A percentile compares a stretch with the other conserved stretches of the same genome.
These are phyloP conservation scores for Thaleichthys pacificus DNA, from an alignment of 2,797 vertebrate species.

Conservation along the genomic window DNA sequence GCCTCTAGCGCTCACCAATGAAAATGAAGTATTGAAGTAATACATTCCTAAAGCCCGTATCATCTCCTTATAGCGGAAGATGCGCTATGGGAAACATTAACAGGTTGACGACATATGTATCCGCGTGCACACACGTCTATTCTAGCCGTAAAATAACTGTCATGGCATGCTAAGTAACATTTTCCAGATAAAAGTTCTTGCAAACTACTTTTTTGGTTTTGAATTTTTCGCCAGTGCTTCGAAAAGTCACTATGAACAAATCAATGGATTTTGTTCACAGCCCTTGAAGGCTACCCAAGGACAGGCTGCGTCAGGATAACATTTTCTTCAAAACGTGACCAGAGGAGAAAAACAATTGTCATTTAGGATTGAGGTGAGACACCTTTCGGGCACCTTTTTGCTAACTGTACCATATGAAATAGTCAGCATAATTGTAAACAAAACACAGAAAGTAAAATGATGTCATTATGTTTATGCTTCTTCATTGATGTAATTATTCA, in stretches of 20 bases:
- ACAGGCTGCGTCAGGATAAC: not conserved
- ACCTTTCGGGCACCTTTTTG: not conserved
- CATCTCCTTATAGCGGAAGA: not conserved
- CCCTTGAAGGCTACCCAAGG: not conserved
- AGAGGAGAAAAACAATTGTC: too few relatives aligned
- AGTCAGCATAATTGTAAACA: not conserved
- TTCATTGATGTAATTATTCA: too few relatives aligned
- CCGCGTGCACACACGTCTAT: not conserved
- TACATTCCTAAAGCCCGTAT: not conserved
- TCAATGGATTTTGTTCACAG: not conserved
- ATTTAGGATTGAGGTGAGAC: not conserved
- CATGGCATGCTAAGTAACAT: not conserved
- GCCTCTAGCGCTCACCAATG: not conserved
- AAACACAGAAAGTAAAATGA: not conserved
- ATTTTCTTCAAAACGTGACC: not conserved
- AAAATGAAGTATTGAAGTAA: conserved; percentile 7
- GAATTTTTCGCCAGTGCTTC: not conserved
- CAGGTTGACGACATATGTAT: not conserved
- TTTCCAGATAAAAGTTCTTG: not conserved
- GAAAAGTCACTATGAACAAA: not conserved
- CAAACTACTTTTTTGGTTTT: not conserved
- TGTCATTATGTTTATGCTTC: too few relatives aligned
- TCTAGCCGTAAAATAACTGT: not conserved
- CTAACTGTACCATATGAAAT: not conserved
- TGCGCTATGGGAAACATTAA: not conserved